These are phyloP conservation scores for Cynopterus sphinx DNA, from an alignment of 2,797 vertebrate genomes.

Conservation along the genomic window DNA sequence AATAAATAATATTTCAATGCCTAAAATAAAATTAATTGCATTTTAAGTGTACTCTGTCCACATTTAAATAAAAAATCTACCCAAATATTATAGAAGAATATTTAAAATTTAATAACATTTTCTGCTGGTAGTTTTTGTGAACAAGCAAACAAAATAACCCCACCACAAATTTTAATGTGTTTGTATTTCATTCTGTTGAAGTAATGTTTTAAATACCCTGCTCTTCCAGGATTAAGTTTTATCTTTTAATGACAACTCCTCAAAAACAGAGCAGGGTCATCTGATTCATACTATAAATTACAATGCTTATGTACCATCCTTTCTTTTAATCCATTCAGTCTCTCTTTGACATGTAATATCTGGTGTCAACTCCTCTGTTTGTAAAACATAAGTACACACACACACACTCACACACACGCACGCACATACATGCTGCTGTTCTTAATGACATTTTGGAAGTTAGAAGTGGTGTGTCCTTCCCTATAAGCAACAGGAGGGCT, in stretches of 20 bases:
- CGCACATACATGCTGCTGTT: background rate
- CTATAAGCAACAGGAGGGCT: slow-evolving; percentile 75
- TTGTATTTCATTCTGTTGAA: background rate
- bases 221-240: slow-evolving; percentile 1
- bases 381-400: background rate
- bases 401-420: background rate
- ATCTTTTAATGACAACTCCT: background rate
- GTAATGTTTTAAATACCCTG: background rate
- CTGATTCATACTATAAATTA: background rate
- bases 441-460: slow-evolving; percentile 20
- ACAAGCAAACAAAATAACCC: slow-evolving; percentile 37
- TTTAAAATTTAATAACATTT: slow-evolving; percentile 13
- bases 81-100: background rate
- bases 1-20: background rate
- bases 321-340: background rate
- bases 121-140: background rate
- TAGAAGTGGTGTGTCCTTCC: background rate
- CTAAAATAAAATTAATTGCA: slow-evolving; percentile 14
- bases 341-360: background rate
- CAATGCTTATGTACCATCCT: background rate
- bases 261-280: background rate
- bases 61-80: background rate
- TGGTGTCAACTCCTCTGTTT: background rate
- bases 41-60: background rate
- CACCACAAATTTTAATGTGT: background rate